These are phyloP conservation scores for Omphaloscelis lunosa DNA, from an alignment of 2,888 invertebrate genomes.

Conservation along the genomic window DNA sequence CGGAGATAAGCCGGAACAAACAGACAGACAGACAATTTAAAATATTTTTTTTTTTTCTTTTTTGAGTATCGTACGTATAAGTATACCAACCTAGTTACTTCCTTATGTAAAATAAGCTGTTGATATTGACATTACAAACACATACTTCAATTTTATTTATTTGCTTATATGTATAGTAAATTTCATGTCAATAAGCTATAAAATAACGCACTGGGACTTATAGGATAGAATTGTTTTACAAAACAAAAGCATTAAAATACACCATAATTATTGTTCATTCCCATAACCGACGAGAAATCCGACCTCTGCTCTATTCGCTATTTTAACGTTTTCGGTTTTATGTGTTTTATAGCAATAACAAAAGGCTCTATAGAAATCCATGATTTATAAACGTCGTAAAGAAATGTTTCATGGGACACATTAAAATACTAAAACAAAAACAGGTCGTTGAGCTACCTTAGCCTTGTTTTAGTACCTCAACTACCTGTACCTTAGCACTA, in stretches of 20 bases:
- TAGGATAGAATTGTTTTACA: not conserved
- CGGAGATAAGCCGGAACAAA: no score
- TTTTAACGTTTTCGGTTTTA: constrained; percentile 80
- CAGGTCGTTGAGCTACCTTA: not conserved
- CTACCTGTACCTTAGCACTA: not conserved
- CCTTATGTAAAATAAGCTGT: no score
- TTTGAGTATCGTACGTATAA: no score
- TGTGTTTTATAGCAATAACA: constrained; percentile 73
- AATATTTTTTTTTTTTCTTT: no score
- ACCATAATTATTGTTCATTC: not conserved
- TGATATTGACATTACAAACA: no score
- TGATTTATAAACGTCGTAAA: constrained; percentile 49
- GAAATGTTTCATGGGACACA: constrained; percentile 1
- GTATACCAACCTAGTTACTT: no score
- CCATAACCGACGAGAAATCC: constrained; percentile 33
- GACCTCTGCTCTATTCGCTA: constrained; percentile 76
- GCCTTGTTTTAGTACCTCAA: not conserved
- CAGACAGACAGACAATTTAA: no score
- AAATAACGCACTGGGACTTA: not conserved
- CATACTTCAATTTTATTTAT: no score
- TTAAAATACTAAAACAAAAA: constrained; percentile 1
- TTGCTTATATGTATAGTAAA: no score
- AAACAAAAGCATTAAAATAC: not conserved
- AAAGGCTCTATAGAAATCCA: constrained; percentile 72
- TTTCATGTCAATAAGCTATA: not conserved